Evolutionary conservation across 37 sponge, comb jelly and placozoan species (phyloP).

Genomic region (Beroe ovata): DNA sequence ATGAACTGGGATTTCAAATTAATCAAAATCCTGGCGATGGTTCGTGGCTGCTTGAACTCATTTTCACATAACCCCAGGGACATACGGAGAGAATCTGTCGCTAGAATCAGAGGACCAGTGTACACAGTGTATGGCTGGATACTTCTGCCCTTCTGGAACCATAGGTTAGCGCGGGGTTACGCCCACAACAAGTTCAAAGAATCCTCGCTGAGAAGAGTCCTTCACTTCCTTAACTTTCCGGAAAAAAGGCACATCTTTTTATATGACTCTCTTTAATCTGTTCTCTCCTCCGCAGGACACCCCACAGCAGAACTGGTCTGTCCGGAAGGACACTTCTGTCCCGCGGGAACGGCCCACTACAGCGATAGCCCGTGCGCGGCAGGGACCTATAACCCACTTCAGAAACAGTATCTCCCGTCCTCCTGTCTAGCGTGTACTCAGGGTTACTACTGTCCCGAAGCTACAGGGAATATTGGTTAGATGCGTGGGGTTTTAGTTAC

Average conservation of each 20-base stretch:
- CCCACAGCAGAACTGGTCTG: conserved; percentile 51
- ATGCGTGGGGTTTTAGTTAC: no score
- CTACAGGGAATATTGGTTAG: conserved; percentile 58
- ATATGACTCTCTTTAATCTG: no score
- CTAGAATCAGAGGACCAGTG: background rate
- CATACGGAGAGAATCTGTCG: conserved; percentile 47
- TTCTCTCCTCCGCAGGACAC: background rate
- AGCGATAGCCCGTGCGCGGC: conserved; percentile 27
- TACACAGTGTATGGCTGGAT: conserved; percentile 33
- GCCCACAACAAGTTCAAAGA: no score
- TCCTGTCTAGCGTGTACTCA: conserved; percentile 56
- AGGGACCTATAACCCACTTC: conserved; percentile 54
- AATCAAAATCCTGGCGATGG: no score
- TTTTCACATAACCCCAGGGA: no score
- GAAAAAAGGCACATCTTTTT: no score
- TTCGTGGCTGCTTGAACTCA: no score
- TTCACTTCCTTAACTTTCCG: no score
- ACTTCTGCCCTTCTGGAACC: conserved; percentile 52
- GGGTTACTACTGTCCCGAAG: conserved; percentile 69
- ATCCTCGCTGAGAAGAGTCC: no score
- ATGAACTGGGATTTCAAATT: no score
- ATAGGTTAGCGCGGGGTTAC: no score
- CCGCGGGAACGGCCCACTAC: conserved; percentile 23
- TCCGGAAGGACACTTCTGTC: conserved; percentile 66
- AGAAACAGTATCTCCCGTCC: background rate